Conservation (phyloP, 2,113 vertebrate species). For the Menidia beryllina region DNA sequence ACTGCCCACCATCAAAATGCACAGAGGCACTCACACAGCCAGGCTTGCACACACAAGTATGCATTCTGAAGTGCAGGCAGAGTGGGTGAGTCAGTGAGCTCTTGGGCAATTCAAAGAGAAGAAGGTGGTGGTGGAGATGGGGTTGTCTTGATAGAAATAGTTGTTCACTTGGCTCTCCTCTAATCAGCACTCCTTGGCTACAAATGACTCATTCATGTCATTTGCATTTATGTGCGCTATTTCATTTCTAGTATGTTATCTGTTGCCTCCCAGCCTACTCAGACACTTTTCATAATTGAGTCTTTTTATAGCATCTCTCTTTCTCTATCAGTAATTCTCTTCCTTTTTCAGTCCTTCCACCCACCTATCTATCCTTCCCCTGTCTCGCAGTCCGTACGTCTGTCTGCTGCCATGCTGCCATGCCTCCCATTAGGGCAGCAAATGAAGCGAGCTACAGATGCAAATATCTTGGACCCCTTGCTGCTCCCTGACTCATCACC, state of each 20-base stretch:
- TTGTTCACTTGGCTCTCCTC: constrained; percentile 28
- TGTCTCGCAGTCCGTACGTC: constrained; percentile 32
- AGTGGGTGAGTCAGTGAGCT: constrained; percentile 61
- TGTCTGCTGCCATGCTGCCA: constrained; percentile 42
- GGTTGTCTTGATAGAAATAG: constrained; percentile 42
- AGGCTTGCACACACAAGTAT: constrained; percentile 26
- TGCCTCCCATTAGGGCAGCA: constrained; percentile 69
- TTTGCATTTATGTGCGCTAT: constrained; percentile 55
- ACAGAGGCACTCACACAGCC: constrained; percentile 13
- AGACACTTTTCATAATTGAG: constrained; percentile 33
- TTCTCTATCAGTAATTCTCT: constrained; percentile 25
- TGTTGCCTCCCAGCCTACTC: constrained; percentile 33
- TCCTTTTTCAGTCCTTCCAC: constrained; percentile 27
- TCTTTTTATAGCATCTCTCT: constrained; percentile 35
- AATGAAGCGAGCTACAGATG: constrained; percentile 66
- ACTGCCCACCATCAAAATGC: constrained; percentile 51
- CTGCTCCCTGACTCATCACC: constrained; percentile 67
- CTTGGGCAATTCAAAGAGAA: constrained; percentile 29
- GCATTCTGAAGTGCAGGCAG: constrained; percentile 27
- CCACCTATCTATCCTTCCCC: constrained; percentile 12
- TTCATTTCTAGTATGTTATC: constrained; percentile 58
- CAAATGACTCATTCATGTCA: constrained; percentile 60
- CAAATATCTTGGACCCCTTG: constrained; percentile 64
- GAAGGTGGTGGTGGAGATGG: constrained; percentile 28
- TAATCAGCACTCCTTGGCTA: constrained; percentile 54